phyloP scores from a whole-genome alignment of 2,113 vertebrate genomes.

The Oenanthe oenanthe region DNA sequence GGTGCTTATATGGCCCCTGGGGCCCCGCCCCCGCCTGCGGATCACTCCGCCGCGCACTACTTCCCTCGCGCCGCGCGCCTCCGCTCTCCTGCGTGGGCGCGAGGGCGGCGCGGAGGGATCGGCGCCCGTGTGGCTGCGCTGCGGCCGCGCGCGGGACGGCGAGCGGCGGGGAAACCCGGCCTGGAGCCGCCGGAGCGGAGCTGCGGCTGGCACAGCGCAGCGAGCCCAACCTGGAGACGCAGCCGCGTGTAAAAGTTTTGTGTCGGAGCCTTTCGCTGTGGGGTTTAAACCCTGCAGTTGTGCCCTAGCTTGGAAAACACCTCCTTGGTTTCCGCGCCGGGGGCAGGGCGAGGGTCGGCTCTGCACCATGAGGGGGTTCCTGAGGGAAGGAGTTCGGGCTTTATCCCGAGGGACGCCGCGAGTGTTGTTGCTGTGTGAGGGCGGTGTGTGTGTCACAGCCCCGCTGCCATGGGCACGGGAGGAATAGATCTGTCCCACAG shows the following conservation, averaged over 20 bases:
- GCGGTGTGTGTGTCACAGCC: rapidly evolving
- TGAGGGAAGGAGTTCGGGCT: rapidly evolving
- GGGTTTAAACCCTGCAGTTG: rapidly evolving
- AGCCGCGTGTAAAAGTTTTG: rapidly evolving
- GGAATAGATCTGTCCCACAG: too few species aligned
- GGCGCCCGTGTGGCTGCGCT: rapidly evolving
- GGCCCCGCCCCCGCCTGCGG: neutral
- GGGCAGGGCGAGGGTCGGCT: neutral
- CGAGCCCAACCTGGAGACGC: rapidly evolving
- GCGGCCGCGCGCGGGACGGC: rapidly evolving
- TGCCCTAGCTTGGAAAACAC: rapidly evolving
- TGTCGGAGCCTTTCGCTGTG: rapidly evolving
- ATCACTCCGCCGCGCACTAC: constrained; percentile 52
- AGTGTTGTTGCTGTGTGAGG: rapidly evolving
- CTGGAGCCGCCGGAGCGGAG: rapidly evolving
- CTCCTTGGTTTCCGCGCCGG: neutral
- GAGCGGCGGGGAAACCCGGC: neutral
- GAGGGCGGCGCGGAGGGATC: neutral
- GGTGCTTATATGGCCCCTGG: neutral
- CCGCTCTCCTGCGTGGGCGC: rapidly evolving
- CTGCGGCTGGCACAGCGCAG: rapidly evolving
- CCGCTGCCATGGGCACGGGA: rapidly evolving
- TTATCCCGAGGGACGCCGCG: rapidly evolving
- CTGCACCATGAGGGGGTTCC: rapidly evolving
- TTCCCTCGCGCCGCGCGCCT: neutral